These are phyloP conservation scores for Dinomys branickii DNA, from an alignment of 2,113 vertebrate genomes.

Conservation along the genomic window DNA sequence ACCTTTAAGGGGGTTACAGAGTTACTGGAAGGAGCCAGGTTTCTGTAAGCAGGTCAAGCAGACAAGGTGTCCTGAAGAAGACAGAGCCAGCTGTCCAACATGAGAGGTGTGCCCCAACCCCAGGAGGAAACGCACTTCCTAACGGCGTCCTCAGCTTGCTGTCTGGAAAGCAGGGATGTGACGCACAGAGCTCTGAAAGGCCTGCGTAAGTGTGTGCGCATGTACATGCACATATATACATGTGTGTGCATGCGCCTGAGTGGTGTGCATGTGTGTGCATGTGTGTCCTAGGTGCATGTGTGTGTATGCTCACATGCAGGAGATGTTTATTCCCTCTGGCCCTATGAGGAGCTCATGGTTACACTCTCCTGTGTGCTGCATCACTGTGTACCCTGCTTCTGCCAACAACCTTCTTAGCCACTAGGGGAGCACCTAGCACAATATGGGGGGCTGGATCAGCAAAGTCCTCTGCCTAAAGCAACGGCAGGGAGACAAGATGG, in stretches of 20 bases:
- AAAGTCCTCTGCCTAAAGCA: background rate
- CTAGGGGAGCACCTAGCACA: background rate
- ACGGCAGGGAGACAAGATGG: background rate
- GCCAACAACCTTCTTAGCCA: background rate
- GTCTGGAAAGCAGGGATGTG: background rate
- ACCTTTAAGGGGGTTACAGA: background rate
- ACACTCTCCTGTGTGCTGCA: background rate
- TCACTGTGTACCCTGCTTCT: background rate
- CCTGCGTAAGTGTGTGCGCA: accelerated
- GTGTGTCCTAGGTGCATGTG: too few species aligned
- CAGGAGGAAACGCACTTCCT: background rate
- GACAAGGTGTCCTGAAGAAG: background rate
- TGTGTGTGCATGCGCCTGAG: background rate
- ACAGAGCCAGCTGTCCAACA: background rate
- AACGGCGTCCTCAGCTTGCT: background rate
- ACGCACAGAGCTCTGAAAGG: background rate
- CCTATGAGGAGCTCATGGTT: too few species aligned
- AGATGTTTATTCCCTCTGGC: background rate
- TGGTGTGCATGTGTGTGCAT: background rate
- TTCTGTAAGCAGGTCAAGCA: background rate
- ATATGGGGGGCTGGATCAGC: too few species aligned
- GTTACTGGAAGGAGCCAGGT: conserved; percentile 9
- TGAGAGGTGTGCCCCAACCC: accelerated
- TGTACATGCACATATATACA: background rate
- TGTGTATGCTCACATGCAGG: background rate